A percentile compares a stretch with the other conserved stretches of the same genome.
These are phyloP conservation scores for Scaptomyza flava DNA, from an alignment of 2,888 invertebrate species.

Conservation along the genomic window DNA sequence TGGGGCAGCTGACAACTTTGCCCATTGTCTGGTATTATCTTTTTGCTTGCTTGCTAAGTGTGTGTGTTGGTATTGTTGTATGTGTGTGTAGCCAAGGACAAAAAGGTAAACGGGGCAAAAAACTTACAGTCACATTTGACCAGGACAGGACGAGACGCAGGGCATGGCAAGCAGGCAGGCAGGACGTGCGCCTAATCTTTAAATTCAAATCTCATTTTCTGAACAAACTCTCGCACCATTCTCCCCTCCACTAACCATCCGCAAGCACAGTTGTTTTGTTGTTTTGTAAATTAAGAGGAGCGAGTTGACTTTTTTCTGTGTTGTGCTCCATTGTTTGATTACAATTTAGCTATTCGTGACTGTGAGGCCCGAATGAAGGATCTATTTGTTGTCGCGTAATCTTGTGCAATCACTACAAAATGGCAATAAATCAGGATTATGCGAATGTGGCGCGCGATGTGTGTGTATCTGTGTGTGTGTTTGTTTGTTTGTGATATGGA, in stretches of 20 bases:
- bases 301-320: conserved; percentile 52
- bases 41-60: conserved; percentile 46
- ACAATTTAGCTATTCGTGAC: conserved; percentile 82
- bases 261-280: conserved; percentile 35
- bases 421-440: conserved; percentile 84
- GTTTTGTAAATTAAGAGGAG: conserved; percentile 73
- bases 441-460: conserved; percentile 82
- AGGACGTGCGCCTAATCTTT: conserved; percentile 79
- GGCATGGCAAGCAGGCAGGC: conserved; percentile 21
- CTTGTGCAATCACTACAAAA: conserved; percentile 83
- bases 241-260: conserved; percentile 3
- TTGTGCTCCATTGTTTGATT: conserved; percentile 76
- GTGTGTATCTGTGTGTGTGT: conserved; percentile 56
- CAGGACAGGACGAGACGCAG: conserved; percentile 36
- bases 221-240: conserved; percentile 41
- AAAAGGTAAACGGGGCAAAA: conserved; percentile 69
- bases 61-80: conserved; percentile 32
- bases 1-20: conserved; percentile 67
- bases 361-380: conserved; percentile 76
- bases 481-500: conserved; percentile 52
- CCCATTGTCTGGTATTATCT: conserved; percentile 81
- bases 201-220: conserved; percentile 81
- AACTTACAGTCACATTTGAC: conserved; percentile 77
- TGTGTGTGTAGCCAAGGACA: conserved; percentile 55
- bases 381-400: conserved; percentile 83